A percentile compares a stretch with the other conserved stretches of the same genome.
Evolutionary conservation across 2,888 invertebrate species (phyloP).

Genomic region (Melolontha melolontha): DNA sequence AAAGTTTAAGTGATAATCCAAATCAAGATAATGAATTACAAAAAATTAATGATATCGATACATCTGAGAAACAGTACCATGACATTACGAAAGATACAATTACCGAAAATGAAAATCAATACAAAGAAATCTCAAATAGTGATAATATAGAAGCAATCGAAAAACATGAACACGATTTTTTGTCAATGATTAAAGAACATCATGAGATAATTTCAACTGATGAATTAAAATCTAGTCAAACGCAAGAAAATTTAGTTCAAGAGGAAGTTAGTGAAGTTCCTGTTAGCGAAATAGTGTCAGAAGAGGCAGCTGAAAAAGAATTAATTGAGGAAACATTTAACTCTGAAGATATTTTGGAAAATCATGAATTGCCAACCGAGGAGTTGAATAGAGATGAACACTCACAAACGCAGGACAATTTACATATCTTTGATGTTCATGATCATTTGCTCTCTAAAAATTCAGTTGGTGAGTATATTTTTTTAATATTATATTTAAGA

Average conservation of each 20-base stretch:
- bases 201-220: neutral
- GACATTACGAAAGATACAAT: neutral
- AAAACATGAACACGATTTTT: conserved; percentile 13
- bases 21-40: conserved; percentile 26
- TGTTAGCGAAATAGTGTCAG: conserved; percentile 12
- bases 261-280: conserved; percentile 34
- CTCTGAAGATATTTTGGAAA: neutral
- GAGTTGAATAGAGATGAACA: neutral
- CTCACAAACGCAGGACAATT: neutral
- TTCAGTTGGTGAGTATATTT: conserved; percentile 27
- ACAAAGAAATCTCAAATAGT: neutral
- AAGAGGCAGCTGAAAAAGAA: neutral
- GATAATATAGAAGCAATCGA: neutral
- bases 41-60: conserved; percentile 8
- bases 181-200: neutral
- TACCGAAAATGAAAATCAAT: neutral
- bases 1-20: neutral
- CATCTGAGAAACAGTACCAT: neutral
- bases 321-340: neutral
- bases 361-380: neutral
- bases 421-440: conserved; percentile 9
- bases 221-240: neutral
- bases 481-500: neutral
- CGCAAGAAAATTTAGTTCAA: conserved; percentile 7
- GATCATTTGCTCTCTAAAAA: conserved; percentile 27